Evolutionary conservation across 2,113 vertebrate genomes (phyloP).

Genomic region (Oncorhynchus masou): DNA sequence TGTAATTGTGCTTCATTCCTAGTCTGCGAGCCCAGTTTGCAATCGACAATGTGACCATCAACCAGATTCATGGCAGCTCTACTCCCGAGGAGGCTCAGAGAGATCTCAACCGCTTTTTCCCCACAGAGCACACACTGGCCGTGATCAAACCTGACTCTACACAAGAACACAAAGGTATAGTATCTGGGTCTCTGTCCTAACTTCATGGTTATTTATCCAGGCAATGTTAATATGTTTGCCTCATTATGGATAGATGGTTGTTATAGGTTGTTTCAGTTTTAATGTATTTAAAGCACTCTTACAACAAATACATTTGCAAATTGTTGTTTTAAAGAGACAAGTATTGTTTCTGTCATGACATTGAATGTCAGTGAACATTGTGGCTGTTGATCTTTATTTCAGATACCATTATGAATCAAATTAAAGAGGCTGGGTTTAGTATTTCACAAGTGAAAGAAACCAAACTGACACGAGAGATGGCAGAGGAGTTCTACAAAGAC

Average conservation of each 20-base stretch:
- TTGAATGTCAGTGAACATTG: neutral
- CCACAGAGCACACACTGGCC: conserved; percentile 67
- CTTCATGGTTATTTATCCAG: no score
- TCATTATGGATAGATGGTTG: no score
- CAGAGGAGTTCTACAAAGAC: conserved; percentile 62
- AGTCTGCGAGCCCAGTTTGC: conserved; percentile 63
- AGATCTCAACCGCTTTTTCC: conserved; percentile 70
- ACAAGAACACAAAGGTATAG: conserved; percentile 44
- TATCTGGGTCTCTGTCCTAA: neutral
- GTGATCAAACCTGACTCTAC: conserved; percentile 66
- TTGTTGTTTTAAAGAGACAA: neutral
- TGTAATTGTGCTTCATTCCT: conserved; percentile 13
- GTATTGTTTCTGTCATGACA: neutral
- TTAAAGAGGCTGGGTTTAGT: conserved; percentile 62
- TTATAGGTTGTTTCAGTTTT: no score
- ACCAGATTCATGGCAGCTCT: conserved; percentile 70
- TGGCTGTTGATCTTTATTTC: neutral
- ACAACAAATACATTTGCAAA: neutral
- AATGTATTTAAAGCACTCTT: no score
- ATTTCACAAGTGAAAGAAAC: conserved; percentile 65
- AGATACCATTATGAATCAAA: conserved; percentile 64
- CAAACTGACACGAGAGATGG: conserved; percentile 58
- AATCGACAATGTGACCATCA: conserved; percentile 30
- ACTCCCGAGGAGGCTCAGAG: conserved; percentile 42
- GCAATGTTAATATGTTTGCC: no score